phyloP scores from a whole-genome alignment of 2,797 vertebrate species.

The Diplodus sargus region DNA sequence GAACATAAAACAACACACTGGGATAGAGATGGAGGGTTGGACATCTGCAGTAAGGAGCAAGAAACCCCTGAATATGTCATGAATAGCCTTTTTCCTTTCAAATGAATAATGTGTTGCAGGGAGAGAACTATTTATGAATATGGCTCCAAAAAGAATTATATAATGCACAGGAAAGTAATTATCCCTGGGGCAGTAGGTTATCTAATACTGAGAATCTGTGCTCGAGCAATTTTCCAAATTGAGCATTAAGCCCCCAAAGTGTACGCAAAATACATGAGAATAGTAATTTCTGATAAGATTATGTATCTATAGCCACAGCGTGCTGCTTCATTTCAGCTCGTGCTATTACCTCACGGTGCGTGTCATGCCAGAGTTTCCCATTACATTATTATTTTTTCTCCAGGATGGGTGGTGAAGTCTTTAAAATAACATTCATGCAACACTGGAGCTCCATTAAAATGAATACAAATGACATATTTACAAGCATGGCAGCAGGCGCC shows the following conservation, averaged over 20 bases:
- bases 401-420: conserved; percentile 17
- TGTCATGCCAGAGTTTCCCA: conserved; percentile 23
- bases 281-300: conserved; percentile 51
- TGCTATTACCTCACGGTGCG: background rate
- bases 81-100: conserved; percentile 54
- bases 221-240: conserved; percentile 54
- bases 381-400: conserved; percentile 30
- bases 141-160: conserved; percentile 52
- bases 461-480: conserved; percentile 58
- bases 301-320: conserved; percentile 35
- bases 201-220: conserved; percentile 48
- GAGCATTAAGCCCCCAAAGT: conserved; percentile 49
- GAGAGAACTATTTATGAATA: conserved; percentile 61
- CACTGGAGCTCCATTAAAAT: conserved; percentile 50
- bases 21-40: background rate
- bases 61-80: conserved; percentile 41
- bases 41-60: conserved; percentile 18
- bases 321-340: conserved; percentile 41
- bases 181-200: conserved; percentile 56
- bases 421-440: conserved; percentile 51
- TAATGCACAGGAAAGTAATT: conserved; percentile 60
- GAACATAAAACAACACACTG: conserved; percentile 9
- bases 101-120: conserved; percentile 52
- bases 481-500: conserved; percentile 34
- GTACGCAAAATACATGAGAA: conserved; percentile 40